These are phyloP conservation scores for Danio tinwini DNA, from an alignment of 2,797 vertebrate species.

Conservation along the genomic window DNA sequence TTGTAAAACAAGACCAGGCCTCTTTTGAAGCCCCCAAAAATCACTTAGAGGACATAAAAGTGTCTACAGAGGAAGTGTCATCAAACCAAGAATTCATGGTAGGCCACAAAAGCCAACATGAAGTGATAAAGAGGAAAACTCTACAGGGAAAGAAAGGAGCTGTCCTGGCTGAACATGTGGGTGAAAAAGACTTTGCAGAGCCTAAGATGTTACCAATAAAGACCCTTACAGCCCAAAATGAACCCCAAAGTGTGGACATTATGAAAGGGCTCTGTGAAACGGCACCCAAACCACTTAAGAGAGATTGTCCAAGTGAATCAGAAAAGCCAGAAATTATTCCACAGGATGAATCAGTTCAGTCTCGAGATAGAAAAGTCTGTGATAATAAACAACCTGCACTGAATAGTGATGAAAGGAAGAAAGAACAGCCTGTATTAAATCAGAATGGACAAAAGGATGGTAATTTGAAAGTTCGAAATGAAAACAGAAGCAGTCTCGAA, in stretches of 20 bases:
- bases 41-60: slow-evolving; percentile 24
- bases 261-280: slow-evolving; percentile 25
- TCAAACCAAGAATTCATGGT: slow-evolving; percentile 27
- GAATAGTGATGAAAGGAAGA: slow-evolving; percentile 32
- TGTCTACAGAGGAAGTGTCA: slow-evolving; percentile 30
- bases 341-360: slow-evolving; percentile 9
- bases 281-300: not conserved
- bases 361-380: slow-evolving; percentile 13
- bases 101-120: slow-evolving; percentile 30
- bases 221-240: not conserved
- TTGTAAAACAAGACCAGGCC: slow-evolving; percentile 37
- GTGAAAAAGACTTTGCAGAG: slow-evolving; percentile 9
- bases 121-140: slow-evolving; percentile 39
- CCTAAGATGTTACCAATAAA: slow-evolving; percentile 22
- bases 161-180: not conserved
- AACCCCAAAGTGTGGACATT: slow-evolving; percentile 21
- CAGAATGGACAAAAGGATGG: slow-evolving; percentile 13
- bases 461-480: slow-evolving; percentile 2
- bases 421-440: slow-evolving; percentile 13
- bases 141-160: not conserved
- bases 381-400: not conserved
- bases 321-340: not conserved
- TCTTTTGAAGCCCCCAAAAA: slow-evolving; percentile 26
- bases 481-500: slow-evolving; percentile 26
- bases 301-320: slow-evolving; percentile 1